Evolutionary conservation across 2,888 invertebrate genomes (phyloP).

Genomic region (Adineta ricciae): DNA sequence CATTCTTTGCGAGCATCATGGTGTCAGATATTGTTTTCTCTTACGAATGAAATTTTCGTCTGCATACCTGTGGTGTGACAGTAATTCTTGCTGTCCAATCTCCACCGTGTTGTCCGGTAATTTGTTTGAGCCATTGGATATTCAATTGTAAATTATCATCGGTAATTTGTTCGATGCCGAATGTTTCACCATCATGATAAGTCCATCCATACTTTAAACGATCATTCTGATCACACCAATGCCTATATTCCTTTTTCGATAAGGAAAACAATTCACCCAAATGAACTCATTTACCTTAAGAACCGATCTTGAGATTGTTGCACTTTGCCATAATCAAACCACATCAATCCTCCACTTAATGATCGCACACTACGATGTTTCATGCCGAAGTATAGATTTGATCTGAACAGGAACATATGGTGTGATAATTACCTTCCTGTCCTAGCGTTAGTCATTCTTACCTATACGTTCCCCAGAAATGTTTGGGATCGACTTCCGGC

Average conservation of each 20-base stretch:
- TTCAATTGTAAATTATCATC: conserved; percentile 56
- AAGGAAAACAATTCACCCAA: neutral
- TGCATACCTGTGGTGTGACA: conserved; percentile 51
- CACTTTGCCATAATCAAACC: conserved; percentile 61
- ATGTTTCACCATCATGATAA: conserved; percentile 78
- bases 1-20: neutral
- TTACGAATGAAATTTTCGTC: neutral
- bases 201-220: conserved; percentile 66
- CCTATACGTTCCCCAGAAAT: conserved; percentile 82
- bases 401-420: conserved; percentile 38
- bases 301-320: neutral
- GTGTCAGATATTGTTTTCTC: neutral
- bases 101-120: conserved; percentile 70
- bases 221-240: conserved; percentile 76
- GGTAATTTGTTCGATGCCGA: conserved; percentile 79
- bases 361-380: conserved; percentile 79
- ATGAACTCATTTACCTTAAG: neutral
- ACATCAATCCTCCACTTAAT: conserved; percentile 85
- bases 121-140: conserved; percentile 77
- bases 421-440: no score
- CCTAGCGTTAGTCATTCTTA: no score
- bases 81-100: conserved; percentile 81
- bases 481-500: conserved; percentile 57
- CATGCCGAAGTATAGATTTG: conserved; percentile 54
- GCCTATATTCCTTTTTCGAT: conserved; percentile 52